These are phyloP conservation scores for Oceanodroma tethys DNA, from an alignment of 2,113 vertebrate species.

Conservation along the genomic window DNA sequence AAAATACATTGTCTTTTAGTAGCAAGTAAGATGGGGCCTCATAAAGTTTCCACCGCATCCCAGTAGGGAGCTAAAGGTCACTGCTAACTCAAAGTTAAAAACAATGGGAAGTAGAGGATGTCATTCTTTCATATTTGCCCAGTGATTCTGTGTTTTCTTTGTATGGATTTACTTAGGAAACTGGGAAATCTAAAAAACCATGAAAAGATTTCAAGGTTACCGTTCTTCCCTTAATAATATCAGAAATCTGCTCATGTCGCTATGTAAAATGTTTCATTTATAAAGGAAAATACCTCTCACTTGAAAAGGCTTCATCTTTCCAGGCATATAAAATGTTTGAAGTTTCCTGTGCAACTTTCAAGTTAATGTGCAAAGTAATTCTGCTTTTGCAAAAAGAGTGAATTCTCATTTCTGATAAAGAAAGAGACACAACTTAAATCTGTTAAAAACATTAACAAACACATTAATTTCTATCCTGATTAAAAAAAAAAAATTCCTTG, in stretches of 20 bases:
- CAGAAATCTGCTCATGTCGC: background rate
- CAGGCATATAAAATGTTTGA: background rate
- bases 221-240: background rate
- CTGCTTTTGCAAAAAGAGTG: background rate
- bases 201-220: background rate
- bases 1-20: conserved; percentile 30
- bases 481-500: background rate
- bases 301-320: background rate
- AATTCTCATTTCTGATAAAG: background rate
- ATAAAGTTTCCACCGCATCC: conserved; percentile 50
- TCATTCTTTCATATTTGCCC: conserved; percentile 48
- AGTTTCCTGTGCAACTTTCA: background rate
- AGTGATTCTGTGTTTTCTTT: conserved; percentile 57
- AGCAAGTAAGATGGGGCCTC: conserved; percentile 43
- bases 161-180: conserved; percentile 52
- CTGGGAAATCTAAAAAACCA: conserved; percentile 26
- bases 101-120: conserved; percentile 58
- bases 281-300: background rate
- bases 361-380: background rate
- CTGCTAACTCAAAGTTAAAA: conserved; percentile 56
- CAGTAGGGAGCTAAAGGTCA: conserved; percentile 66
- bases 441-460: background rate
- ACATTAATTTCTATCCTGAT: background rate
- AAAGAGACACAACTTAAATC: background rate
- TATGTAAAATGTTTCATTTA: background rate